phyloP scores from a whole-genome alignment of 2,888 invertebrate genomes.

The Oeneis ivallda region DNA sequence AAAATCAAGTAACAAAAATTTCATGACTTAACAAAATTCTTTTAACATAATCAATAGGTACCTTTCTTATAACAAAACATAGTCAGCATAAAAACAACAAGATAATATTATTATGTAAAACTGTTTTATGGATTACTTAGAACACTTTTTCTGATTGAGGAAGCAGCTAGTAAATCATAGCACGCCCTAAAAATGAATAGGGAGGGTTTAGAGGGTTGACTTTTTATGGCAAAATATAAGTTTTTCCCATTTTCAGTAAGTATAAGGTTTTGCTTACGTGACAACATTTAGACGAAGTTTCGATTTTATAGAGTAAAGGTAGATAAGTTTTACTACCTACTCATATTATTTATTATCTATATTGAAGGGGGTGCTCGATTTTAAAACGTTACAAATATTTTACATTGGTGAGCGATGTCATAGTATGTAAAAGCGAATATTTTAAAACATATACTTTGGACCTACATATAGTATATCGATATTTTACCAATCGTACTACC shows the following conservation, averaged over 20 bases:
- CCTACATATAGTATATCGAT: neutral
- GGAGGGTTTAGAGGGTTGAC: constrained; percentile 44
- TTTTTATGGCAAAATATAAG: constrained; percentile 26
- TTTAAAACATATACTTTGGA: too few relatives aligned
- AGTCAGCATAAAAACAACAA: neutral
- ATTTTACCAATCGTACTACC: neutral
- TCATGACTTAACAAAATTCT: neutral
- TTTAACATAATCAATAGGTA: neutral
- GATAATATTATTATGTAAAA: constrained; percentile 1
- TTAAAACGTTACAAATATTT: too few relatives aligned
- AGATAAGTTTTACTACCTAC: too few relatives aligned
- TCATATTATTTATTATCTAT: too few relatives aligned
- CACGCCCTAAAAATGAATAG: constrained; percentile 55
- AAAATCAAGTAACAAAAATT: neutral
- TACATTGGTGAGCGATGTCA: too few relatives aligned
- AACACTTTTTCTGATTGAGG: constrained; percentile 65
- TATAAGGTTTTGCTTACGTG: constrained; percentile 17
- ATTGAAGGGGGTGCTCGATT: too few relatives aligned
- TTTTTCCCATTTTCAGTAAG: constrained; percentile 24
- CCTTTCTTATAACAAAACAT: too few relatives aligned
- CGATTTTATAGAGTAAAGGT: neutral
- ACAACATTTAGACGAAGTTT: constrained; percentile 6
- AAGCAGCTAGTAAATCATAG: constrained; percentile 60
- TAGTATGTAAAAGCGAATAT: too few relatives aligned
- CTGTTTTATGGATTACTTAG: constrained; percentile 30